Evolutionary conservation across 2,888 invertebrate species (phyloP), one percentile per base, ranked within the genome.

Genomic region (Molanna angustata): DNA sequence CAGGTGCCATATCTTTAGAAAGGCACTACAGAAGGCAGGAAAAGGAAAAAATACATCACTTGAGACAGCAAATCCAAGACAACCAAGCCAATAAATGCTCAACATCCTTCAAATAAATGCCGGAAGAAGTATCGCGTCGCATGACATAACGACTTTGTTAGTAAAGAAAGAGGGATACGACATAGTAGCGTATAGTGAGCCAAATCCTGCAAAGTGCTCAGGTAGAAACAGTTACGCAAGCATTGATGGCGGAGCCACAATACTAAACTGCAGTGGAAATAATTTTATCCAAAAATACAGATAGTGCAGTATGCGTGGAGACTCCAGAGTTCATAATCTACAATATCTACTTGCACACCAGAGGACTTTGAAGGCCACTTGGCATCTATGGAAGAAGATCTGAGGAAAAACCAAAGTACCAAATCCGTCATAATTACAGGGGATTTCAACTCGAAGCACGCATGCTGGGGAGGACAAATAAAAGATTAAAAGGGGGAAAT

Each of bases 401-500:
- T 35, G n/a, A 35, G 11, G 4, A 7, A 35, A 13, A 11, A 35
- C 14, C 4, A 6, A 35, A 35, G n/a, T 35, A 13, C 4, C 4
- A 35, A 35, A 13, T 6, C 7, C 4, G n/a, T 13, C 35, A 35
- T 35, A 11, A 35, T 35, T 13, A 35, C 11, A 7, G 35, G 35
- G 14, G 11, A 35, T 13, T 35, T 35, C n/a, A 35, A 35, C 35
- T 6, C 35, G 9, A 35, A 35, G 27, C 9, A 35, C 14, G 7
- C 35, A 13, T 11, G 35, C 14, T 35, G 35, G 35, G 35, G 35
- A 35, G 35, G 35, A 6, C 35, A 35, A 7, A 11, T 13, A 11
- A 35, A 35, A 35, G n/a, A 35, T 13, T 9, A 13, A 35, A 35
- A 35, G 14, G 35, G 35, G 4, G 35, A 35, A 35, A 35, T 35